phyloP scores from a whole-genome alignment of 1,140 invertebrate species.

The Antheraea mylitta region DNA sequence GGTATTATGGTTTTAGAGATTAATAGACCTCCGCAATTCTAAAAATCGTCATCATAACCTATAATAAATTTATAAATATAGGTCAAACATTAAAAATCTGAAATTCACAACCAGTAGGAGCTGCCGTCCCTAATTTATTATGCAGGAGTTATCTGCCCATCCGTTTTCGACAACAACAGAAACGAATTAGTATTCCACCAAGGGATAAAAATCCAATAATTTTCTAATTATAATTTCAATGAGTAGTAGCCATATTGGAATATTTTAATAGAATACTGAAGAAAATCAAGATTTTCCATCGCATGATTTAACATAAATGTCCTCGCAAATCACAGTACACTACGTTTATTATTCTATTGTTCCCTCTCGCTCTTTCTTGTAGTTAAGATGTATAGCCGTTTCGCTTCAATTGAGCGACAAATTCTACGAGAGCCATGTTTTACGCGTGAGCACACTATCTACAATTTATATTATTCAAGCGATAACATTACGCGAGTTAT shows the following conservation, averaged over 20 bases:
- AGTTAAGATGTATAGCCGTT: neutral
- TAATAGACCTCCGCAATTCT: no score
- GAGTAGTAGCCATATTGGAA: conserved; percentile 2
- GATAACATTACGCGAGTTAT: no score
- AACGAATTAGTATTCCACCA: no score
- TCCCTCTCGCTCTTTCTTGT: neutral
- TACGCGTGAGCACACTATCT: conserved; percentile 13
- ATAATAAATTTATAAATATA: no score
- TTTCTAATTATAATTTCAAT: conserved; percentile 26
- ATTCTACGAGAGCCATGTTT: conserved; percentile 22
- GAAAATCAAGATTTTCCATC: neutral
- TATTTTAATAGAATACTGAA: neutral
- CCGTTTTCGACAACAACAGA: no score
- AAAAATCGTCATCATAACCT: no score
- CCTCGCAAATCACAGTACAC: neutral
- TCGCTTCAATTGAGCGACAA: conserved; percentile 16
- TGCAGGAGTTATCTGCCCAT: neutral
- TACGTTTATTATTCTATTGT: neutral
- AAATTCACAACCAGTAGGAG: neutral
- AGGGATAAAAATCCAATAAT: conserved; percentile 22
- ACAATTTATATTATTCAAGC: neutral
- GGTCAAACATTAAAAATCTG: no score
- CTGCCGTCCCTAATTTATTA: conserved; percentile 8
- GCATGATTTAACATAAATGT: conserved; percentile 1
- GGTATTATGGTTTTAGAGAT: no score